Percentiles rank a stretch among this genome's conserved stretches.
Evolutionary conservation across 2,113 vertebrate species (phyloP).

Genomic region (Tragulus kanchil): DNA sequence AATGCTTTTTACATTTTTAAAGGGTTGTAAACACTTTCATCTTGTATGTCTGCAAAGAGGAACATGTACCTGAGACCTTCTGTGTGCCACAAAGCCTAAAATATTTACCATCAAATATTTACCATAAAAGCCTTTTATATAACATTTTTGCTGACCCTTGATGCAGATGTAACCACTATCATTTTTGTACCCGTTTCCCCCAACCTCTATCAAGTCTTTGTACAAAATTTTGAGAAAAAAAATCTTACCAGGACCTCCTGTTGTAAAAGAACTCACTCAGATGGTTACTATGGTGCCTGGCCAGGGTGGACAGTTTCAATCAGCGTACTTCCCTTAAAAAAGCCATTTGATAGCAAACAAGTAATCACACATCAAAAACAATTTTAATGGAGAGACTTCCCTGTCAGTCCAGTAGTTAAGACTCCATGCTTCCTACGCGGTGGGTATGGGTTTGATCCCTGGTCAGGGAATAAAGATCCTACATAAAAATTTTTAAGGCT

Average conservation of each 20-base stretch:
- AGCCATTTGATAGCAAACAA: conserved; percentile 8
- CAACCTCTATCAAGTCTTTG: not conserved
- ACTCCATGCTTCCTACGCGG: not conserved
- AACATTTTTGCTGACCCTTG: not conserved
- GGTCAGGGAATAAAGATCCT: not conserved
- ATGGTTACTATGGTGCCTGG: no score
- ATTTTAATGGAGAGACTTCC: not conserved
- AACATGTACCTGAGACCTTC: not conserved
- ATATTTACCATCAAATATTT: conserved; percentile 36
- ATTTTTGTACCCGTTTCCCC: not conserved
- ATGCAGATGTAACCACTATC: not conserved
- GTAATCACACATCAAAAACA: conserved; percentile 30
- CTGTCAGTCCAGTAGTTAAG: not conserved
- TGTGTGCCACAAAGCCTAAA: not conserved
- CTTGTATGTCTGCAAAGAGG: not conserved
- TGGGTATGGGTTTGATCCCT: not conserved
- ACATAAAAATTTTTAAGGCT: not conserved
- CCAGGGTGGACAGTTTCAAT: no score
- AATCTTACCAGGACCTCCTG: not conserved
- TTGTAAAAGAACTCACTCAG: no score
- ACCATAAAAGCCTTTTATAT: not conserved
- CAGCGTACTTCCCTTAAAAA: not conserved
- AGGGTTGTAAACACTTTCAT: not conserved
- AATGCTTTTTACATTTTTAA: not conserved
- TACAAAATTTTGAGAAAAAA: not conserved